Evolutionary conservation across 1,140 invertebrate species (phyloP), one percentile per base, ranked within the genome.

Genomic region (Ruditapes philippinarum): DNA sequence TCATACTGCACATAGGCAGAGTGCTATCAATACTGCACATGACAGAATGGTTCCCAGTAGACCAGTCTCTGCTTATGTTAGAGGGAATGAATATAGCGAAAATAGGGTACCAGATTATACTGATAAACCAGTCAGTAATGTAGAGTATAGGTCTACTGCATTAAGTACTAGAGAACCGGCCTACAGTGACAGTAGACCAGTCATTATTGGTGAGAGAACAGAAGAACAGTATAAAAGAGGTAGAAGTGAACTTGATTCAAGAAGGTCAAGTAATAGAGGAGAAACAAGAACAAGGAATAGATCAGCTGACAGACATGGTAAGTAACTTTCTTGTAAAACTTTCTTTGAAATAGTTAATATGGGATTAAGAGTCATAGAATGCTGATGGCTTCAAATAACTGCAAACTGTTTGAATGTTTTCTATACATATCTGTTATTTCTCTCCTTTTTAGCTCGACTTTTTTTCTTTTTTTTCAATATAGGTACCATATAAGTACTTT

Each of bases 281-380:
- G 82, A 79, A 12, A 31, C 70, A 3, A 76, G 76, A 54, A 76
- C 33, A 7, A 88, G 85, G 28, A 88, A 88, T 49, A 54, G 62
- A 40, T 88, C 85, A 65, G 85, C 85, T 42, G 85, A 88, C 40
- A 88, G 85, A 54, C 74, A 78, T 45, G 74, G 74, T 78, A 78
- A 14, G 42, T 36, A 49, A 49, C 45, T 49, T 49, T 11, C 7
- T 49, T 49, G 45, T 7, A n/a, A n/a, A n/a, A n/a, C n/a, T n/a
- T n/a, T n/a, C n/a, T n/a, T n/a, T n/a, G n/a, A n/a, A n/a, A n/a
- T n/a, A n/a, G n/a, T n/a, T n/a, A n/a, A n/a, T n/a, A n/a, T n/a
- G n/a, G n/a, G n/a, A n/a, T n/a, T n/a, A n/a, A n/a, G n/a, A n/a
- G n/a, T n/a, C n/a, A n/a, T n/a, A n/a, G n/a, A n/a, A n/a, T n/a